These are phyloP conservation scores for Bembecia ichneumoniformis DNA, from an alignment of 2,888 invertebrate species.

Conservation along the genomic window DNA sequence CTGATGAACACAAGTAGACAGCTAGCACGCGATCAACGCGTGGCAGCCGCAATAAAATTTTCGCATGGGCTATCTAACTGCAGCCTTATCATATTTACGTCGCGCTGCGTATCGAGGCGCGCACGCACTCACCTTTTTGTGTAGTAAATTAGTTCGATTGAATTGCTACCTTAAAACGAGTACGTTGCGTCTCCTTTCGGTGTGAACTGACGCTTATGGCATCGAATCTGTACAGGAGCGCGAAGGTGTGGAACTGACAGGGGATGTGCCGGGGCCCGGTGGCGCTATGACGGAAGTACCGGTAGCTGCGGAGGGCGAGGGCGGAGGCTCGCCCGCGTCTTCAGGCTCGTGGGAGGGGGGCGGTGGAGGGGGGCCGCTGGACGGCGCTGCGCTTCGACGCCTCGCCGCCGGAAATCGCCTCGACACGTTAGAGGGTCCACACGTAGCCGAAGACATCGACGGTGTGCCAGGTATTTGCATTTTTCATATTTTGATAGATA, in stretches of 20 bases:
- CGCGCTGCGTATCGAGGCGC: too few relatives aligned
- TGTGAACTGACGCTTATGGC: neutral
- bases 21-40: too few relatives aligned
- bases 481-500: too few relatives aligned
- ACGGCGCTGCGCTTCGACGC: conserved; percentile 86
- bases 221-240: neutral
- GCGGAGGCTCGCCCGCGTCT: conserved; percentile 53
- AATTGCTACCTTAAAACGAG: too few relatives aligned
- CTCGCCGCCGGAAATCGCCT: conserved; percentile 52
- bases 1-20: too few relatives aligned
- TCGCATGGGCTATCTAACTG: too few relatives aligned
- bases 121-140: too few relatives aligned
- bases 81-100: too few relatives aligned
- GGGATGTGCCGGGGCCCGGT: too few relatives aligned
- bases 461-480: conserved; percentile 52
- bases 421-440: conserved; percentile 15
- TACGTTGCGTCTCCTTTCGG: too few relatives aligned
- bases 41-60: too few relatives aligned
- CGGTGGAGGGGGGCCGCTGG: conserved; percentile 80
- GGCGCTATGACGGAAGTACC: conserved; percentile 1
- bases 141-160: too few relatives aligned
- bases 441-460: conserved; percentile 34
- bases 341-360: conserved; percentile 75
- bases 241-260: neutral
- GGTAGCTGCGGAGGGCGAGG: conserved; percentile 13